phyloP scores from a whole-genome alignment of 2,113 vertebrate species.

The Agapornis roseicollis region DNA sequence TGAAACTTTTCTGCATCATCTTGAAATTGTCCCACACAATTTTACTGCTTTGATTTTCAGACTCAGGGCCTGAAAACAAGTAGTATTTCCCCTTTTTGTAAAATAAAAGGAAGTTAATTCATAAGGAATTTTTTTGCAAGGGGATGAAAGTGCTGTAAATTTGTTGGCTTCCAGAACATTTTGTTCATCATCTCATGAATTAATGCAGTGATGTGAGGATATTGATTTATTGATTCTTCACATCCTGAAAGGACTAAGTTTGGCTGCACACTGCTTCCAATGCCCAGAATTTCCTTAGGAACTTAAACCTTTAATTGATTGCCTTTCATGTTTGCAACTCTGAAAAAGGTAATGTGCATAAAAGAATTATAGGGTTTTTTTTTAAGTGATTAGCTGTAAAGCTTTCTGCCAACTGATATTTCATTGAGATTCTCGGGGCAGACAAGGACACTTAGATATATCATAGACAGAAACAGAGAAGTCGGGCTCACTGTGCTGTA shows the following conservation, averaged over 20 bases:
- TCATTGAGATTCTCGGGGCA: background rate
- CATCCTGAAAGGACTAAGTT: constrained; percentile 24
- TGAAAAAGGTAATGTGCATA: constrained; percentile 1
- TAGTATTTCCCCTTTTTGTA: background rate
- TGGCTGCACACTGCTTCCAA: constrained; percentile 13
- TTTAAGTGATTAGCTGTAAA: background rate
- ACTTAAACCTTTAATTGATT: constrained; percentile 45
- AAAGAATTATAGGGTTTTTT: background rate
- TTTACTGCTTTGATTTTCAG: background rate
- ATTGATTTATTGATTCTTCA: constrained; percentile 50
- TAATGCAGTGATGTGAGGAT: background rate
- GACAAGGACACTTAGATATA: background rate
- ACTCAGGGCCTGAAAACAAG: background rate
- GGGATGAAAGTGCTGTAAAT: background rate
- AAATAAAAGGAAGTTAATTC: background rate
- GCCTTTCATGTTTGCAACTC: constrained; percentile 1
- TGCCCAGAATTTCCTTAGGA: constrained; percentile 29
- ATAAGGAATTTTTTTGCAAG: background rate
- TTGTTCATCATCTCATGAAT: constrained; percentile 16
- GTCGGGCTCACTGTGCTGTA: background rate
- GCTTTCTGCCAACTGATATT: background rate
- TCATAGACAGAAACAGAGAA: background rate
- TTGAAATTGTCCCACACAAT: background rate
- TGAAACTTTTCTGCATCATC: background rate
- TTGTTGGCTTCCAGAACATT: constrained; percentile 17